These are phyloP conservation scores for Anguilla anguilla DNA, from an alignment of 2,797 vertebrate genomes.

Conservation along the genomic window DNA sequence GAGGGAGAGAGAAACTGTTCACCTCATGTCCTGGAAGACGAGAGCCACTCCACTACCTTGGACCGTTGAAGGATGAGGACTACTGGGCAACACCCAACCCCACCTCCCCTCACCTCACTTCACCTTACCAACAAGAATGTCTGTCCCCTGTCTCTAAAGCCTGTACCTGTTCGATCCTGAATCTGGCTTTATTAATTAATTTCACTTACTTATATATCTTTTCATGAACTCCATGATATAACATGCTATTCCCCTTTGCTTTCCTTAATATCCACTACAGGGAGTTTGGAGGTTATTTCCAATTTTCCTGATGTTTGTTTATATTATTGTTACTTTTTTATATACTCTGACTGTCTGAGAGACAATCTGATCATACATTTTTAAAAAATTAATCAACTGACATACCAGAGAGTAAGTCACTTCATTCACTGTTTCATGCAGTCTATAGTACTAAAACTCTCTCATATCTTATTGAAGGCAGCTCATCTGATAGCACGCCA, in stretches of 20 bases:
- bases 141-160: neutral
- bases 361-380: neutral
- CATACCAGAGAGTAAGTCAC: neutral
- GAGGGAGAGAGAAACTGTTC: conserved; percentile 28
- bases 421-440: neutral
- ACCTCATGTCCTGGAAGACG: neutral
- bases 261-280: neutral
- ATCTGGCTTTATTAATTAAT: neutral
- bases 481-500: neutral
- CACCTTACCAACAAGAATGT: neutral
- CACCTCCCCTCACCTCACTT: too few relatives aligned
- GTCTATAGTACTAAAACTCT: neutral
- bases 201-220: neutral
- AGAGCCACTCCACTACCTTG: neutral
- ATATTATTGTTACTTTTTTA: neutral
- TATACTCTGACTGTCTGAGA: neutral
- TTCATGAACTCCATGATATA: neutral
- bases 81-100: neutral
- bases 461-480: conserved; percentile 4
- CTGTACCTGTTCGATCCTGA: neutral
- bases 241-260: neutral
- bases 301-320: neutral
- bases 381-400: neutral
- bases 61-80: neutral
- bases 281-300: neutral